phyloP scores from a whole-genome alignment of 2,888 invertebrate genomes.

The Serrognathus titanus region DNA sequence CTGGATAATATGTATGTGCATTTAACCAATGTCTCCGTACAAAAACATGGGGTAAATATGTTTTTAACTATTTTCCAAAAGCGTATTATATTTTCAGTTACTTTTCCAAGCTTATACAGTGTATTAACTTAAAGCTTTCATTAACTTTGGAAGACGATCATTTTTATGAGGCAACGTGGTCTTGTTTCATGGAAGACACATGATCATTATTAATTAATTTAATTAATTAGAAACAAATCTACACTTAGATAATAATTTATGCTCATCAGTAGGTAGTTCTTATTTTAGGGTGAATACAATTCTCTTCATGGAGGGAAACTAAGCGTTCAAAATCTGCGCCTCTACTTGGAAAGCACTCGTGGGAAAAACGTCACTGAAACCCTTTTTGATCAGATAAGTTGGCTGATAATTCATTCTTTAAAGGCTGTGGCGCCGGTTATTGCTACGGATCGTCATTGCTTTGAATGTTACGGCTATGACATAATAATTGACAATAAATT shows the following conservation, averaged over 20 bases:
- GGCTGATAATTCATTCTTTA: slow-evolving; percentile 88
- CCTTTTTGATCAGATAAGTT: slow-evolving; percentile 83
- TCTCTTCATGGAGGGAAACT: slow-evolving; percentile 92
- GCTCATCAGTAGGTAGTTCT: too few relatives aligned
- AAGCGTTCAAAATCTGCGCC: slow-evolving; percentile 84
- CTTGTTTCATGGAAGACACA: too few relatives aligned
- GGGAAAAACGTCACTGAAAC: slow-evolving; percentile 86
- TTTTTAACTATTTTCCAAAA: not conserved
- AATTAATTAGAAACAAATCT: too few relatives aligned
- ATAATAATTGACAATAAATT: slow-evolving; percentile 92
- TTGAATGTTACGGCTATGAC: slow-evolving; percentile 94
- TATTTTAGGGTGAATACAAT: slow-evolving; percentile 82
- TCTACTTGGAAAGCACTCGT: slow-evolving; percentile 87
- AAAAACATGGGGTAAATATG: slow-evolving; percentile 83
- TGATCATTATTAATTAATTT: too few relatives aligned
- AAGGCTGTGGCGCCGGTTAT: slow-evolving; percentile 91
- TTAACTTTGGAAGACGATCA: too few relatives aligned
- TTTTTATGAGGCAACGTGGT: too few relatives aligned
- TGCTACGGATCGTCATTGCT: slow-evolving; percentile 89
- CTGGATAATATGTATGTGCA: slow-evolving; percentile 92
- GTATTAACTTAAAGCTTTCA: too few relatives aligned
- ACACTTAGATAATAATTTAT: not conserved
- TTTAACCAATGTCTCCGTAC: slow-evolving; percentile 96
- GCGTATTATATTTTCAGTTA: too few relatives aligned
- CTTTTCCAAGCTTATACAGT: too few relatives aligned